phyloP scores from a whole-genome alignment of 2,113 vertebrate species.

The Tinamus guttatus region DNA sequence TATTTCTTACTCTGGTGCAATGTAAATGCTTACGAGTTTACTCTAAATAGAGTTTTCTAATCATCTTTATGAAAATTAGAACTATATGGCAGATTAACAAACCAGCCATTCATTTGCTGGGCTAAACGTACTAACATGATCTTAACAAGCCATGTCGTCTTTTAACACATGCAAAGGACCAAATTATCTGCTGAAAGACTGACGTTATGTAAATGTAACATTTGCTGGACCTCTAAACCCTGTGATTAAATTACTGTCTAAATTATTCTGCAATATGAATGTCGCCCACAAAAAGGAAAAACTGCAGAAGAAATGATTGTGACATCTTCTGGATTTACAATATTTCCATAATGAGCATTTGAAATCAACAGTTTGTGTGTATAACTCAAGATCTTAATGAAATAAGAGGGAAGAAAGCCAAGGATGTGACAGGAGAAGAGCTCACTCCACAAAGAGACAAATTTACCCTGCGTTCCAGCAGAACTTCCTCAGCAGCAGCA shows the following conservation, averaged over 20 bases:
- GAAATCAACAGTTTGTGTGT: not conserved
- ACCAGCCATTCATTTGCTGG: slow-evolving; percentile 49
- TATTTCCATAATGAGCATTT: slow-evolving; percentile 44
- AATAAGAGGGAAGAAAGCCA: not conserved
- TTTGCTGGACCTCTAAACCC: slow-evolving; percentile 75
- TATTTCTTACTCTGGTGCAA: slow-evolving; percentile 17
- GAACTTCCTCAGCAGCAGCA: not conserved
- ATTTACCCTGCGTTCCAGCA: not conserved
- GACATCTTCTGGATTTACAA: slow-evolving; percentile 46
- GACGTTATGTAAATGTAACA: slow-evolving; percentile 76
- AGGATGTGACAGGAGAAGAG: not conserved
- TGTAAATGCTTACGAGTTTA: slow-evolving; percentile 14
- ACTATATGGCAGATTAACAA: slow-evolving; percentile 53
- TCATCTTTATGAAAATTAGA: slow-evolving; percentile 56
- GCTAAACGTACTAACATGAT: slow-evolving; percentile 56
- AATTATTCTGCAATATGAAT: slow-evolving; percentile 68
- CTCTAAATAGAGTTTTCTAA: slow-evolving; percentile 52
- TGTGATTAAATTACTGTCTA: slow-evolving; percentile 74
- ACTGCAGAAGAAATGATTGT: slow-evolving; percentile 43
- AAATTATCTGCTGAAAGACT: slow-evolving; percentile 73
- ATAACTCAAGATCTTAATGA: slow-evolving; percentile 23
- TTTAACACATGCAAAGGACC: slow-evolving; percentile 70
- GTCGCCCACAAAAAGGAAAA: slow-evolving; percentile 48
- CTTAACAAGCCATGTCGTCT: slow-evolving; percentile 62
- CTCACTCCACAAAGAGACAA: not conserved